A percentile compares a stretch with the other conserved stretches of the same genome.
Conservation (phyloP, 2,113 vertebrate genomes). For the Setophaga petechia region DNA sequence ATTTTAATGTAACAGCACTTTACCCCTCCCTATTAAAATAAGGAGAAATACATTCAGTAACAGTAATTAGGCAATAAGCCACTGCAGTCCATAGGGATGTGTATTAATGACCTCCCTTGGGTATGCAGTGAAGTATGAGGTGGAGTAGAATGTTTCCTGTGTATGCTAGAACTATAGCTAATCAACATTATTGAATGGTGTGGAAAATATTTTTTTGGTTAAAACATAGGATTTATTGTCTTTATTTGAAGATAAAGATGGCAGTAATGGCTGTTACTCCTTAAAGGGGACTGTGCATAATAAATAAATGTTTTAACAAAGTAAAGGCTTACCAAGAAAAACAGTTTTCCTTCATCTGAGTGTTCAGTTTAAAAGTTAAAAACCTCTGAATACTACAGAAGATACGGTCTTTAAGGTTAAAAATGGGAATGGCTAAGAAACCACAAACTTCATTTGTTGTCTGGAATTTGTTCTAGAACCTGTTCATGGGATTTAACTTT, state of each 20-base stretch:
- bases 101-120: slow-evolving; percentile 41
- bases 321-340: background rate
- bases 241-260: background rate
- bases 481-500: background rate
- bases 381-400: background rate
- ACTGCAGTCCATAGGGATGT: background rate
- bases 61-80: slow-evolving; percentile 48
- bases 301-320: background rate
- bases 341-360: background rate
- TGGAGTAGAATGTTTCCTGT: slow-evolving; percentile 22
- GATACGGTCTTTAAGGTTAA: background rate
- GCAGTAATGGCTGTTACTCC: background rate
- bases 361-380: background rate
- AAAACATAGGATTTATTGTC: background rate
- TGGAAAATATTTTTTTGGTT: background rate
- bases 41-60: slow-evolving; percentile 5
- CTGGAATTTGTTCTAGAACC: background rate
- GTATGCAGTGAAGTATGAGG: background rate
- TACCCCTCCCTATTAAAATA: background rate
- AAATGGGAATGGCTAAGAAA: background rate
- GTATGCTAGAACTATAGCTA: background rate
- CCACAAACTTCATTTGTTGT: background rate
- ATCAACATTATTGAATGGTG: background rate
- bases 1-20: background rate
- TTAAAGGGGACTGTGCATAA: background rate